Conservation (phyloP, 1,140 invertebrate species). For the Gryon sp. region DNA sequence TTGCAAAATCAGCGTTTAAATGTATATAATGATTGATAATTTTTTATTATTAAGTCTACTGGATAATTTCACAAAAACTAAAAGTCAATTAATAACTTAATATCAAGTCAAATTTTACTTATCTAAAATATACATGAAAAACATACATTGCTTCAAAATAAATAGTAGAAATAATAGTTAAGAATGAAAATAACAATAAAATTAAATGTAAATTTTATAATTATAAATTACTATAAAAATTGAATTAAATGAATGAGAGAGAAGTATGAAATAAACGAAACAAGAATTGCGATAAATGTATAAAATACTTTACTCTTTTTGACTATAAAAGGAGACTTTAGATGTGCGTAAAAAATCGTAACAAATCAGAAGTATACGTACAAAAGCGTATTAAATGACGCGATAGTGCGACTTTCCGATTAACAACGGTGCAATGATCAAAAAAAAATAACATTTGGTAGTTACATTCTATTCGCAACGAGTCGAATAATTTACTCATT, state of each 20-base stretch:
- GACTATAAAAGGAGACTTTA: constrained; percentile 9
- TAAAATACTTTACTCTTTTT: constrained; percentile 13
- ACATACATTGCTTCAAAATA: too few species aligned
- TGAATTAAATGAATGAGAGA: neutral
- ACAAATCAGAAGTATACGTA: constrained; percentile 15
- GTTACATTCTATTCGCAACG: constrained; percentile 1
- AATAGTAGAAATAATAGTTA: too few species aligned
- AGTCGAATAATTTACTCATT: constrained; percentile 8
- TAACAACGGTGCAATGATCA: constrained; percentile 8
- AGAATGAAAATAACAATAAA: too few species aligned
- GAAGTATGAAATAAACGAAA: neutral
- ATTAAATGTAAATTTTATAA: too few species aligned
- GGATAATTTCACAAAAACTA: too few species aligned
- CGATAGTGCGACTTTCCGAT: neutral
- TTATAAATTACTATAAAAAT: too few species aligned
- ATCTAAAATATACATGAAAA: too few species aligned
- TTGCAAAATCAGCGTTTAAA: too few species aligned
- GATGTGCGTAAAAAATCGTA: constrained; percentile 17
- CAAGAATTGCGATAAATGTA: neutral
- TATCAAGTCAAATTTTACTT: too few species aligned
- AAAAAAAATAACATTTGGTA: constrained; percentile 8
- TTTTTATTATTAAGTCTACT: too few species aligned
- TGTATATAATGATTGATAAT: too few species aligned
- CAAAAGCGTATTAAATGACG: constrained; percentile 17
- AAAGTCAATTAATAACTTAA: too few species aligned